These are phyloP conservation scores for Temnothorax nylanderi DNA, from an alignment of 1,140 invertebrate genomes.

Conservation along the genomic window DNA sequence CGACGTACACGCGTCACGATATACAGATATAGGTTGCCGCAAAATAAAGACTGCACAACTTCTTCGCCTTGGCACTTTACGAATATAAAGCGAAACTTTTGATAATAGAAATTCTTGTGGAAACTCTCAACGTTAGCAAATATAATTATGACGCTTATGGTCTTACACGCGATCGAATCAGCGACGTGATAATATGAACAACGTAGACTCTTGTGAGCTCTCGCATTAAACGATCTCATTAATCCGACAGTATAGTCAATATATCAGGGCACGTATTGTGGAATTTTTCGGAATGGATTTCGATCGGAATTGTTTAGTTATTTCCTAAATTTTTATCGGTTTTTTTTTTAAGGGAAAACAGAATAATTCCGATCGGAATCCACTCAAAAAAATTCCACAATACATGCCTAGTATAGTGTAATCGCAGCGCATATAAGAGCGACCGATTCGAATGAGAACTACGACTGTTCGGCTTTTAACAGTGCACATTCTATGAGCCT, in stretches of 20 bases:
- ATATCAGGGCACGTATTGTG: not conserved
- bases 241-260: not conserved
- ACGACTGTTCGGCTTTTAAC: not conserved
- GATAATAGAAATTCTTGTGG: not conserved
- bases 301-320: no score
- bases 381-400: no score
- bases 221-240: not conserved
- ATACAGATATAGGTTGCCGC: not conserved
- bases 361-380: no score
- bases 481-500: not conserved
- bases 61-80: not conserved
- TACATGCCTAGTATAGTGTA: no score
- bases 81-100: slow-evolving; percentile 14
- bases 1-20: not conserved
- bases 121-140: not conserved
- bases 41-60: not conserved
- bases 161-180: not conserved
- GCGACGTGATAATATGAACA: not conserved
- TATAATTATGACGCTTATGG: not conserved
- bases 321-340: no score
- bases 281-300: no score
- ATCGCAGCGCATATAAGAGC: not conserved
- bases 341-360: no score
- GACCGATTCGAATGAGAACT: not conserved
- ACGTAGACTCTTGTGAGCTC: not conserved